phyloP scores from a whole-genome alignment of 2,797 vertebrate species.

The Cyclopterus lumpus region DNA sequence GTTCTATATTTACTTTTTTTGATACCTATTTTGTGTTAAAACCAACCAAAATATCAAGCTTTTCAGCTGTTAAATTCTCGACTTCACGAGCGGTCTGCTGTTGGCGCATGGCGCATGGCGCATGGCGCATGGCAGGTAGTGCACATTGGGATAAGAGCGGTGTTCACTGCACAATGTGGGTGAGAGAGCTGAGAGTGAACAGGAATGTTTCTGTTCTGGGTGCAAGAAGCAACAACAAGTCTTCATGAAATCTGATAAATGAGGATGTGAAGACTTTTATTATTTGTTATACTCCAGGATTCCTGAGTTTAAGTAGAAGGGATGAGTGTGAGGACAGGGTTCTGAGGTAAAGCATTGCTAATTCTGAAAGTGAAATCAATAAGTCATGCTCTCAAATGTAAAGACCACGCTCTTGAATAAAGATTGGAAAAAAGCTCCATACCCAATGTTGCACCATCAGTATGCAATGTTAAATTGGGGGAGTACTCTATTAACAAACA shows the following conservation, averaged over 20 bases:
- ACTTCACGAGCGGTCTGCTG: not conserved
- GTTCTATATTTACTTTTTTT: not conserved
- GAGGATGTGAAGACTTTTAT: too few relatives aligned
- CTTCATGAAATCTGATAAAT: not conserved
- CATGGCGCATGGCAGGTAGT: not conserved
- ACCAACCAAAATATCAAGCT: not conserved
- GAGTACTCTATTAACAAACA: not conserved
- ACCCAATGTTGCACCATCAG: not conserved
- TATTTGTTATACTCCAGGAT: too few relatives aligned
- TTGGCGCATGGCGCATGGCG: not conserved
- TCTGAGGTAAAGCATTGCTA: too few relatives aligned
- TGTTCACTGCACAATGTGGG: not conserved
- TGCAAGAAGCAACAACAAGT: not conserved
- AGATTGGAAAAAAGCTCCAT: too few relatives aligned
- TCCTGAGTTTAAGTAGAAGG: too few relatives aligned
- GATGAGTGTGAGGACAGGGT: too few relatives aligned
- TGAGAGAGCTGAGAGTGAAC: not conserved
- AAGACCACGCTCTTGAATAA: too few relatives aligned
- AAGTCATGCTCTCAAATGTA: too few relatives aligned
- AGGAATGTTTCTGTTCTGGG: not conserved
- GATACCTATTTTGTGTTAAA: not conserved
- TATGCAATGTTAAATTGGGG: not conserved
- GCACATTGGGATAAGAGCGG: too few relatives aligned
- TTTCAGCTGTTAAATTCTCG: not conserved
- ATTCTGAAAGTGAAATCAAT: too few relatives aligned